Conservation (phyloP, 92 coral and sea anemone genomes). For the Hydrozoanthus gracilis region DNA sequence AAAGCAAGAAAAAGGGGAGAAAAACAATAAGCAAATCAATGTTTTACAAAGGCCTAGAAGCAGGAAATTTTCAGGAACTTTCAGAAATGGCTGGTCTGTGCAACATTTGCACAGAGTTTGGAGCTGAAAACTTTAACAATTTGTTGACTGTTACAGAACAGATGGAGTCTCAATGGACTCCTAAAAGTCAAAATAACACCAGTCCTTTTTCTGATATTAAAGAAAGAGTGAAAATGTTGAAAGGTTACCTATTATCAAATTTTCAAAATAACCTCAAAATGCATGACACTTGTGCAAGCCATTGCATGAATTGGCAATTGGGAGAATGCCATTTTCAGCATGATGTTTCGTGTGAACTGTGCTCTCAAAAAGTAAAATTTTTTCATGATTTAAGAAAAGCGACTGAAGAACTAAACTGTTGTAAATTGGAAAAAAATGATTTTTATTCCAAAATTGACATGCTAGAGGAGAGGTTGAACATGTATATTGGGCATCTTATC, state of each 20-base stretch:
- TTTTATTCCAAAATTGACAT: neutral
- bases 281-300: conserved; percentile 37
- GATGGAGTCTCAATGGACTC: neutral
- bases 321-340: conserved; percentile 28
- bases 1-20: conserved; percentile 37
- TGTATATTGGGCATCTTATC: conserved; percentile 63
- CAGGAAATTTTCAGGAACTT: conserved; percentile 42
- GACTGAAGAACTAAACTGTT: neutral
- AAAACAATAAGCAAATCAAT: conserved; percentile 23
- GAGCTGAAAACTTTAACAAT: conserved; percentile 41
- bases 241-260: conserved; percentile 13
- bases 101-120: conserved; percentile 55
- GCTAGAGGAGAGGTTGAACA: conserved; percentile 33
- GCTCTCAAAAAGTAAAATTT: neutral
- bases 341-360: neutral
- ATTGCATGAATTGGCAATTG: conserved; percentile 39
- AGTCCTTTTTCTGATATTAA: neutral
- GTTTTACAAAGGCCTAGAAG: conserved; percentile 31
- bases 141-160: neutral
- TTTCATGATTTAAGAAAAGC: neutral
- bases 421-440: neutral
- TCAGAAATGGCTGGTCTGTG: too few species aligned
- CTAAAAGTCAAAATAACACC: neutral
- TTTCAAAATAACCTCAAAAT: conserved; percentile 4
- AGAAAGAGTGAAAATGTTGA: conserved; percentile 24